Evolutionary conservation across 1,140 invertebrate genomes (phyloP).

Genomic region (Tetragonula clypearis): DNA sequence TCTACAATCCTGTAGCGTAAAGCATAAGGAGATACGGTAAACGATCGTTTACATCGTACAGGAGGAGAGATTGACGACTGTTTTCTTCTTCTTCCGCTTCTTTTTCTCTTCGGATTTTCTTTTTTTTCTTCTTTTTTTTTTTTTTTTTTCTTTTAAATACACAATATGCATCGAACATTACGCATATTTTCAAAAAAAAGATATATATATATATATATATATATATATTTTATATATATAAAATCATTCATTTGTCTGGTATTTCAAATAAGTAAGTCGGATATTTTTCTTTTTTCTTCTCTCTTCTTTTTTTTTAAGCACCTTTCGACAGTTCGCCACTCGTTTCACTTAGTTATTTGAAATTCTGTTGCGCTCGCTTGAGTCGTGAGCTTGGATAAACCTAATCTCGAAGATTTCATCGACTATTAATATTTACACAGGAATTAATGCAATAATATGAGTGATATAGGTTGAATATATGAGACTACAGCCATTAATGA

Average conservation of each 20-base stretch:
- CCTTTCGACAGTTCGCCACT: constrained; percentile 30
- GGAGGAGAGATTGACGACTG: constrained; percentile 38
- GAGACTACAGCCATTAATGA: constrained; percentile 69
- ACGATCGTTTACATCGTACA: constrained; percentile 63
- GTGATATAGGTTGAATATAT: constrained; percentile 69
- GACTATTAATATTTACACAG: constrained; percentile 76
- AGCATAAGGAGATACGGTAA: constrained; percentile 59
- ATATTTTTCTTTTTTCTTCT: constrained; percentile 14
- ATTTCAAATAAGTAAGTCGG: constrained; percentile 63
- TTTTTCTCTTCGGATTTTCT: neutral
- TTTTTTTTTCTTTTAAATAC: neutral
- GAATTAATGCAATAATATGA: constrained; percentile 68
- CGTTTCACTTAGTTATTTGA: constrained; percentile 51
- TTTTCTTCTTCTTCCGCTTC: neutral
- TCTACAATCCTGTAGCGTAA: constrained; percentile 63
- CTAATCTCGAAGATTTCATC: constrained; percentile 44
- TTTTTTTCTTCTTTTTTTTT: neutral
- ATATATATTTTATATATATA: neutral
- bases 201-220: constrained; percentile 11
- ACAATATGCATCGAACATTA: constrained; percentile 24
- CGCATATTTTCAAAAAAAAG: constrained; percentile 31
- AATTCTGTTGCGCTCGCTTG: constrained; percentile 24
- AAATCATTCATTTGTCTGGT: constrained; percentile 20
- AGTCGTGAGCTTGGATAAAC: constrained; percentile 36
- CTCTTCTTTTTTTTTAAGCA: constrained; percentile 36